A percentile compares a stretch with the other conserved stretches of the same genome.
Conservation (phyloP, 2,888 invertebrate genomes). For the Chaitophorus viminalis region DNA sequence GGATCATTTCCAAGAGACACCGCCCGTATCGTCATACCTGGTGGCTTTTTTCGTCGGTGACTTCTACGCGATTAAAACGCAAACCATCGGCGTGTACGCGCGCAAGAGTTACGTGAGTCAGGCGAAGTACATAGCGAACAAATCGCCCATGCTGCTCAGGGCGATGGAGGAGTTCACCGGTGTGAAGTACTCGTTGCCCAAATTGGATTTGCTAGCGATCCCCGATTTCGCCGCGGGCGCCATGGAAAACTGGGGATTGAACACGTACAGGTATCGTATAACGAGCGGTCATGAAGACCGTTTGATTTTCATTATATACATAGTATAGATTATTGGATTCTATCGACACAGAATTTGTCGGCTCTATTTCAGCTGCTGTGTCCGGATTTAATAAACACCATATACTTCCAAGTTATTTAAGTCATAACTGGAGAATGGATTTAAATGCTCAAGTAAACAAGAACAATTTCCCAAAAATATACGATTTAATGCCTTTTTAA, state of each 20-base stretch:
- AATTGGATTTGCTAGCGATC: conserved; percentile 89
- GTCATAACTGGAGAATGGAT: too few species aligned
- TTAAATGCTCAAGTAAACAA: too few species aligned
- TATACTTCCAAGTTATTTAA: too few species aligned
- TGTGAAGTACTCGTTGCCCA: conserved; percentile 76
- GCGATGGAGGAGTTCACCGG: conserved; percentile 74
- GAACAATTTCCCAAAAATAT: too few species aligned
- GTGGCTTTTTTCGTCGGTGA: conserved; percentile 87
- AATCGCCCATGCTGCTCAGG: conserved; percentile 71
- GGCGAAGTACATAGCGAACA: conserved; percentile 70
- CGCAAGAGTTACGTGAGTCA: conserved; percentile 65
- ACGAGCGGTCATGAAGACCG: too few species aligned
- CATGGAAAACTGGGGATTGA: conserved; percentile 86
- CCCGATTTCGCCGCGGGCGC: conserved; percentile 90
- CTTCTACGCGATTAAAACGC: conserved; percentile 71
- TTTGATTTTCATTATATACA: too few species aligned
- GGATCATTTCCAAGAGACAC: conserved; percentile 63
- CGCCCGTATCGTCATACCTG: conserved; percentile 71
- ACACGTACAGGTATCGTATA: conserved; percentile 76
- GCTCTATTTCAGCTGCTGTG: too few species aligned
- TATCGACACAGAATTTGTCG: too few species aligned
- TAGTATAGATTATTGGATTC: too few species aligned
- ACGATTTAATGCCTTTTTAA: too few species aligned
- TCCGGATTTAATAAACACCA: too few species aligned
- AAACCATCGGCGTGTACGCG: conserved; percentile 62